phyloP scores from a whole-genome alignment of 2,113 vertebrate genomes.

The Thalassoma bifasciatum region DNA sequence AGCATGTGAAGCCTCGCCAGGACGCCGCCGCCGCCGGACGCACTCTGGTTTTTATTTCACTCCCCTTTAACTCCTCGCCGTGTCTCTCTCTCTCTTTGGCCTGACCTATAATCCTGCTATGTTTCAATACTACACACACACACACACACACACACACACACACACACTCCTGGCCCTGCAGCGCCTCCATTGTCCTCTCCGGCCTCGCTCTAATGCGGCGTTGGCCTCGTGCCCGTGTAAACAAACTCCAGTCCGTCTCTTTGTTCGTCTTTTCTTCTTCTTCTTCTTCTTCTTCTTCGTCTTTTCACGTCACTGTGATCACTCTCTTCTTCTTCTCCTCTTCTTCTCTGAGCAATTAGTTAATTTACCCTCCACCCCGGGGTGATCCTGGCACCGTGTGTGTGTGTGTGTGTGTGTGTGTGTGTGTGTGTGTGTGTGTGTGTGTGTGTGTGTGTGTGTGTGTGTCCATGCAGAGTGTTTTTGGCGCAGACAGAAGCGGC shows the following conservation, averaged over 20 bases:
- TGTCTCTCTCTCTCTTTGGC: slow-evolving; percentile 37
- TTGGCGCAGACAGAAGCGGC: slow-evolving; percentile 59
- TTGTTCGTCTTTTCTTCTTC: slow-evolving; percentile 33
- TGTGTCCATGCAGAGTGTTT: slow-evolving; percentile 56
- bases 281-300: slow-evolving; percentile 30
- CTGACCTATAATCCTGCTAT: slow-evolving; percentile 64
- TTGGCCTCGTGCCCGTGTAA: slow-evolving; percentile 63
- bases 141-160: slow-evolving; percentile 39
- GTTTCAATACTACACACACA: slow-evolving; percentile 44
- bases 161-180: slow-evolving; percentile 25
- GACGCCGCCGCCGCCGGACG: too few relatives aligned
- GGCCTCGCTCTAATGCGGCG: slow-evolving; percentile 57
- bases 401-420: slow-evolving; percentile 44
- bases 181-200: slow-evolving; percentile 65
- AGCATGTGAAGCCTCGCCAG: slow-evolving; percentile 50
- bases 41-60: background rate
- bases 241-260: slow-evolving; percentile 57
- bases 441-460: slow-evolving; percentile 37
- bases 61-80: slow-evolving; percentile 3
- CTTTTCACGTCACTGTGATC: slow-evolving; percentile 45
- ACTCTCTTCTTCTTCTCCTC: slow-evolving; percentile 38
- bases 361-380: slow-evolving; percentile 73
- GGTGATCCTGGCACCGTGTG: slow-evolving; percentile 58
- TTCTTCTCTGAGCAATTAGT: slow-evolving; percentile 75
- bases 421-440: slow-evolving; percentile 33